Conservation (phyloP, 2,113 vertebrate species). For the Choloepus hoffmanni region DNA sequence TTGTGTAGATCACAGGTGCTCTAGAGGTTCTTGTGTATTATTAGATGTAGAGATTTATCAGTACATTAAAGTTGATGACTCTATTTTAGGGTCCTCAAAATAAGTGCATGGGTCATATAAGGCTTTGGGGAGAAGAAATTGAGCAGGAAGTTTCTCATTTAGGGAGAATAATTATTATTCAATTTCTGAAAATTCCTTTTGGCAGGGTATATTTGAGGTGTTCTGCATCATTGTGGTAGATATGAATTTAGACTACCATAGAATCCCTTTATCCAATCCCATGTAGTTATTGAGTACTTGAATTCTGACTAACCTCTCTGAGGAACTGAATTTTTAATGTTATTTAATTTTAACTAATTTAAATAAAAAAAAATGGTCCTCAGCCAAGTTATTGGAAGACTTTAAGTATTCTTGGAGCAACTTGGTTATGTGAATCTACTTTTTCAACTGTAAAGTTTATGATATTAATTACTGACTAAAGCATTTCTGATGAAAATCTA, state of each 20-base stretch:
- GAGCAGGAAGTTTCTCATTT: slow-evolving; percentile 35
- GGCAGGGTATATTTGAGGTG: background rate
- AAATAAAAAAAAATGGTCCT: background rate
- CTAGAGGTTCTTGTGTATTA: slow-evolving; percentile 6
- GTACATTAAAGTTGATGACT: background rate
- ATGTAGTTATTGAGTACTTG: background rate
- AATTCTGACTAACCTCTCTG: background rate
- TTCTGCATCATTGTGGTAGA: background rate
- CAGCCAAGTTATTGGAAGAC: slow-evolving; percentile 27
- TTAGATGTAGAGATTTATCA: background rate
- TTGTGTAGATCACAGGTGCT: background rate
- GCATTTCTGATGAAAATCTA: slow-evolving; percentile 43
- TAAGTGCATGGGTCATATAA: background rate
- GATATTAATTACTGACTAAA: background rate
- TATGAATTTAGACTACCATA: background rate
- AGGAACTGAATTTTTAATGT: background rate
- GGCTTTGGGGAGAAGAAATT: background rate
- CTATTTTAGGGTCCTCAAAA: slow-evolving; percentile 14
- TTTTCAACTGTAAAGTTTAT: background rate
- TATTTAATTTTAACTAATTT: background rate
- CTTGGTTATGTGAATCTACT: background rate
- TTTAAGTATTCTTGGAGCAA: background rate
- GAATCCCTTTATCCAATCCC: background rate
- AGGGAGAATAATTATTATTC: slow-evolving; percentile 28
- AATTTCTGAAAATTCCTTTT: background rate